Evolutionary conservation across 2,797 vertebrate genomes (phyloP).

Genomic region (Sebastes wilsoni): DNA sequence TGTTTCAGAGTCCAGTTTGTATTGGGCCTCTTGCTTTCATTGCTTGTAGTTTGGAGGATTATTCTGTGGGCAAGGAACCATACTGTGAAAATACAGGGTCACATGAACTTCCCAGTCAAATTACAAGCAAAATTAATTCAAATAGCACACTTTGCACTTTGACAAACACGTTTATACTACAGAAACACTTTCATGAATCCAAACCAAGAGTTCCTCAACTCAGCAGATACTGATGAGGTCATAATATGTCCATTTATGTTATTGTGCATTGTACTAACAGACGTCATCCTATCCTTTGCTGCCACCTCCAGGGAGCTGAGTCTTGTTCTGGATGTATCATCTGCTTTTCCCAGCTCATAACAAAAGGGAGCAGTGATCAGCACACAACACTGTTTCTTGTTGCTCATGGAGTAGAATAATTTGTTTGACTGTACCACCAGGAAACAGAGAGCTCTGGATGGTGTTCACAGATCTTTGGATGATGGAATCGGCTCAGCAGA

Average conservation of each 20-base stretch:
- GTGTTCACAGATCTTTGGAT: neutral
- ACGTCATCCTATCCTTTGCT: conserved; percentile 26
- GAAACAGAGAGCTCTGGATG: neutral
- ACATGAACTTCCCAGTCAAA: neutral
- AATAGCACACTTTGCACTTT: neutral
- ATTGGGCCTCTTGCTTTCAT: neutral
- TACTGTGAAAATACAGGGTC: neutral
- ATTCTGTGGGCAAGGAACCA: neutral
- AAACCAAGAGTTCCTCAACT: neutral
- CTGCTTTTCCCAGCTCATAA: neutral
- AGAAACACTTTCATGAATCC: neutral
- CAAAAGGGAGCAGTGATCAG: neutral
- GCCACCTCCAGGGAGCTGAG: conserved; percentile 40
- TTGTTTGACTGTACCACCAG: neutral
- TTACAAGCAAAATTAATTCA: neutral
- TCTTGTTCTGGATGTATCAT: neutral
- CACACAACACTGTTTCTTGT: neutral
- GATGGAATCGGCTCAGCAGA: neutral
- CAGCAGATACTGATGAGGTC: neutral
- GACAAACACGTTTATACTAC: neutral
- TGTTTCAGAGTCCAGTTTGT: neutral
- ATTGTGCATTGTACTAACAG: neutral
- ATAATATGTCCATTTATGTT: neutral
- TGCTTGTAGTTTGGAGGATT: neutral
- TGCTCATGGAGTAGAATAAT: neutral